Evolutionary conservation across 2,888 invertebrate species (phyloP).

Genomic region (Prenolepis imparis): DNA sequence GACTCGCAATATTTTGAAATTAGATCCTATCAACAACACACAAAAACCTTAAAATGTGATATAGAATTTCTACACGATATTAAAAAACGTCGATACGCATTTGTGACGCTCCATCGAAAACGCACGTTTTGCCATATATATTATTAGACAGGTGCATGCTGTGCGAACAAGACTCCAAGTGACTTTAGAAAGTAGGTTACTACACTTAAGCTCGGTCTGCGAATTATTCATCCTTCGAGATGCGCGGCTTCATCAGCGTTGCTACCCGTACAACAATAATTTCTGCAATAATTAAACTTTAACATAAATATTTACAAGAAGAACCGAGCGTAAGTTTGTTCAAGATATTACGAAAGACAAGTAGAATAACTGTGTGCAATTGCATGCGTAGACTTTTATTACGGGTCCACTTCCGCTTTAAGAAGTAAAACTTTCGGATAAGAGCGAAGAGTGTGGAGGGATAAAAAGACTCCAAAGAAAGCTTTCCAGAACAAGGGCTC

Average conservation of each 20-base stretch:
- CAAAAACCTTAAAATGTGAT: slow-evolving; percentile 1
- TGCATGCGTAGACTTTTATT: slow-evolving; percentile 71
- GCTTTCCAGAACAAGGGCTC: slow-evolving; percentile 40
- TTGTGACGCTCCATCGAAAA: slow-evolving; percentile 10
- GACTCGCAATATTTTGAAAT: not conserved
- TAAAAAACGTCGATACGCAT: slow-evolving; percentile 15
- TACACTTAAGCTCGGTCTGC: slow-evolving; percentile 67
- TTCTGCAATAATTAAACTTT: slow-evolving; percentile 32
- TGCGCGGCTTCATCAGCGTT: not conserved
- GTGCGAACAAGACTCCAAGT: slow-evolving; percentile 76
- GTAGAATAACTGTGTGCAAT: slow-evolving; percentile 69
- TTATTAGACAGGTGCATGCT: slow-evolving; percentile 74
- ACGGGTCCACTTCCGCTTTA: slow-evolving; percentile 70
- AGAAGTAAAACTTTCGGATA: slow-evolving; percentile 42
- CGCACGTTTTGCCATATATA: slow-evolving; percentile 37
- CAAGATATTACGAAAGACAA: slow-evolving; percentile 65
- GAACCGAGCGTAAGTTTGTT: slow-evolving; percentile 60
- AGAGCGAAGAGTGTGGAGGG: slow-evolving; percentile 27
- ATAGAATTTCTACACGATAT: not conserved
- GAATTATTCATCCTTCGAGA: slow-evolving; percentile 25
- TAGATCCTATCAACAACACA: not conserved
- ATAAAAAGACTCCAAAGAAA: slow-evolving; percentile 35
- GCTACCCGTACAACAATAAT: slow-evolving; percentile 4
- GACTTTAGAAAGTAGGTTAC: slow-evolving; percentile 71
- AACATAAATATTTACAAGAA: not conserved